Evolutionary conservation across 2,113 vertebrate genomes (phyloP).

Genomic region (Mionectes macconnelli): DNA sequence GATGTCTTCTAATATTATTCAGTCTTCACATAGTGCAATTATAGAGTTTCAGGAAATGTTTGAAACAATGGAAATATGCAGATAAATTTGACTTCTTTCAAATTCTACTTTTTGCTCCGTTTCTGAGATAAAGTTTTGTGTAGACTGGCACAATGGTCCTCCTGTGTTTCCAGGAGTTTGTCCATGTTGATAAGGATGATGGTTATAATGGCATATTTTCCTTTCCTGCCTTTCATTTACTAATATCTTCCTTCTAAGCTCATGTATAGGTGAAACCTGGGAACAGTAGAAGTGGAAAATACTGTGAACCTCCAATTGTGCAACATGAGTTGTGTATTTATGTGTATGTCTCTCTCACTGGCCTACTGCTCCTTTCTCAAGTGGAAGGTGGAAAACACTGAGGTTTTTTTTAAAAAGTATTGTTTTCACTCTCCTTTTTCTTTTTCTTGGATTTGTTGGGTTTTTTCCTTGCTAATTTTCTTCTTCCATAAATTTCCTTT

Average conservation of each 20-base stretch:
- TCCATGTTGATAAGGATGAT: neutral
- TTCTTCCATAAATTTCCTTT: neutral
- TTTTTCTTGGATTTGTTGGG: accelerated
- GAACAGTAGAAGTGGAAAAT: neutral
- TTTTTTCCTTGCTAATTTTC: neutral
- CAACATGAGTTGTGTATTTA: neutral
- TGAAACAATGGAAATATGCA: neutral
- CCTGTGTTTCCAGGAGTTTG: neutral
- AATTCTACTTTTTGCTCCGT: neutral
- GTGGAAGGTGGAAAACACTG: neutral
- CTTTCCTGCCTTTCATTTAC: neutral
- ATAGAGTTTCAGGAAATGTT: neutral
- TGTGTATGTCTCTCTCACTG: neutral
- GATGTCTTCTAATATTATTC: neutral
- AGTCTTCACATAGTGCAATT: neutral
- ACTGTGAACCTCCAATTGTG: neutral
- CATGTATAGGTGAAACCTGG: neutral
- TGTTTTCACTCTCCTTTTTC: accelerated
- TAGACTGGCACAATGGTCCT: neutral
- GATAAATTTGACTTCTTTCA: neutral
- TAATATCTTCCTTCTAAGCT: neutral
- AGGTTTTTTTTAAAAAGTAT: neutral
- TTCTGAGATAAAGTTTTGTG: neutral
- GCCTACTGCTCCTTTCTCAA: neutral
- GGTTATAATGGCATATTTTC: neutral